phyloP scores from a whole-genome alignment of 35 echinoderm and acorn worm species.

The Hemicentrotus pulcherrimus region DNA sequence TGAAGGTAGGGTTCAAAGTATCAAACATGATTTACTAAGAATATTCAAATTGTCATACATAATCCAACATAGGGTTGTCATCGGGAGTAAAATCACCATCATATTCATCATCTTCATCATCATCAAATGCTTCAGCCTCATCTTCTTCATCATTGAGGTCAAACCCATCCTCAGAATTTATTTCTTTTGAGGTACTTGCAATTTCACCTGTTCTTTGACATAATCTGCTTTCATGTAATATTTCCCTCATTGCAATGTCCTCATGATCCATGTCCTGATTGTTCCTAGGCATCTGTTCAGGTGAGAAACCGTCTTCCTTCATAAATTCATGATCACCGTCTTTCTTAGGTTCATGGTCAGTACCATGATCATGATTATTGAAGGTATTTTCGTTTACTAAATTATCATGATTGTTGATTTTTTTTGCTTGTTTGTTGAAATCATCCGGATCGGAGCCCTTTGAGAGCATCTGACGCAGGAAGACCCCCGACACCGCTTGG shows the following conservation, averaged over 20 bases:
- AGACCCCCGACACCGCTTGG: not conserved
- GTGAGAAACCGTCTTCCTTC: not conserved
- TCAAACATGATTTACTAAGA: not conserved
- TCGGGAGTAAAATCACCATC: not conserved
- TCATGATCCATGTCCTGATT: not conserved
- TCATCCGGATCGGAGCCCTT: not conserved
- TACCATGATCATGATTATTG: not conserved
- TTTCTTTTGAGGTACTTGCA: not conserved
- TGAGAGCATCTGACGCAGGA: constrained; percentile 19
- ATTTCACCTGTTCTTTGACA: not conserved
- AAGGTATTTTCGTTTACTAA: not conserved
- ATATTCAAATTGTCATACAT: not conserved
- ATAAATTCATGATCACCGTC: not conserved
- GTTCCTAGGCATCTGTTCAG: not conserved
- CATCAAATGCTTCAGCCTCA: not conserved
- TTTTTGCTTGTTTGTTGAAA: not conserved
- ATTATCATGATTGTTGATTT: not conserved
- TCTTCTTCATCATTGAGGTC: not conserved
- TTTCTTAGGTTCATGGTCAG: not conserved
- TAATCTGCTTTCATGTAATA: not conserved
- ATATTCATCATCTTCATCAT: not conserved
- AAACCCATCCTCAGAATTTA: not conserved
- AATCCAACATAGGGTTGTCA: not conserved
- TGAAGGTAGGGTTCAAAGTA: too few relatives aligned
- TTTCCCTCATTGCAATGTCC: not conserved